These are phyloP conservation scores for Hestina assimilis DNA, from an alignment of 1,140 invertebrate species.

Conservation along the genomic window DNA sequence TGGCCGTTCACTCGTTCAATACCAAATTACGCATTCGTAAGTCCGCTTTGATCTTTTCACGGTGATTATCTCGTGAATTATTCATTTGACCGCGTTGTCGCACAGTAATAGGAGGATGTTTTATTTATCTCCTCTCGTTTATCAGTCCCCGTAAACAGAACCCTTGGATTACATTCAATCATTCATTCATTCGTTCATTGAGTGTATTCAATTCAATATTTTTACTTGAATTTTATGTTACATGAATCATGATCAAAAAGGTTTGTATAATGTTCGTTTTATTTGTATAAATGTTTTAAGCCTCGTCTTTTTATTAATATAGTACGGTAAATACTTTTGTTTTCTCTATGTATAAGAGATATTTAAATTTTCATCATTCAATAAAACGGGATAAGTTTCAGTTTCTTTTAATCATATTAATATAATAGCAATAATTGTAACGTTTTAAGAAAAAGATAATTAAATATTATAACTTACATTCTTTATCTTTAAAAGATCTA, in stretches of 20 bases:
- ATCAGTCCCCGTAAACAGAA: constrained; percentile 20
- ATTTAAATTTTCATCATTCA: too few relatives aligned
- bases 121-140: constrained; percentile 30
- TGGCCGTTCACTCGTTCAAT: constrained; percentile 13
- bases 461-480: not conserved
- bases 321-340: too few relatives aligned
- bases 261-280: too few relatives aligned
- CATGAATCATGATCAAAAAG: too few relatives aligned
- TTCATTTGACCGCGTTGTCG: constrained; percentile 35
- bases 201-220: constrained; percentile 2
- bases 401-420: too few relatives aligned
- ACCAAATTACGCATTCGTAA: constrained; percentile 31
- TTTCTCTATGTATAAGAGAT: too few relatives aligned
- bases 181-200: constrained; percentile 10
- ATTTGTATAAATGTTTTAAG: too few relatives aligned
- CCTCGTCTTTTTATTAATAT: too few relatives aligned
- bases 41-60: constrained; percentile 40
- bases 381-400: too few relatives aligned
- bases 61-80: constrained; percentile 44
- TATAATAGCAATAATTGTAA: too few relatives aligned
- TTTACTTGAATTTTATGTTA: too few relatives aligned
- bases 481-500: not conserved
- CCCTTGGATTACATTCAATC: constrained; percentile 17
- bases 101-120: constrained; percentile 27
- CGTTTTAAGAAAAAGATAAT: too few relatives aligned